phyloP scores from a whole-genome alignment of 2,888 invertebrate genomes.

The Papilio protenor region DNA sequence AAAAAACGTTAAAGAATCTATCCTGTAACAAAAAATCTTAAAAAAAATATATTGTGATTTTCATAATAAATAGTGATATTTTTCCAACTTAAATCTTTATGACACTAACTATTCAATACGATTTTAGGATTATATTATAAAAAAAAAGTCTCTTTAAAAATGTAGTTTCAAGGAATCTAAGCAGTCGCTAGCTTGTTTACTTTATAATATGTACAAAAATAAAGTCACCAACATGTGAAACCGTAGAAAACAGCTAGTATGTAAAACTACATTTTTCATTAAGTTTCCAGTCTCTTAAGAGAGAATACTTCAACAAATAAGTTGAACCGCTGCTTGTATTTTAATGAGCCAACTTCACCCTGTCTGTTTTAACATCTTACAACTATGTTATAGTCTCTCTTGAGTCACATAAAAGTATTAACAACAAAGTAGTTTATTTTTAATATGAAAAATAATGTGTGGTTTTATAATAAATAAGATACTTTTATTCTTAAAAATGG shows the following conservation, averaged over 20 bases:
- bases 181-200: too few relatives aligned
- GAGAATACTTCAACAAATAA: not conserved
- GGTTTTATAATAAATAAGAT: too few relatives aligned
- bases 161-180: too few relatives aligned
- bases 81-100: too few relatives aligned
- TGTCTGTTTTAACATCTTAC: slow-evolving; percentile 5
- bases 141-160: too few relatives aligned
- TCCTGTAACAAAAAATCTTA: too few relatives aligned
- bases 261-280: not conserved
- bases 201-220: not conserved
- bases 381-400: not conserved
- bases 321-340: slow-evolving; percentile 12
- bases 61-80: too few relatives aligned
- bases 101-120: too few relatives aligned
- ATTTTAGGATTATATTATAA: too few relatives aligned
- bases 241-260: not conserved
- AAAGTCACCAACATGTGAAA: not conserved
- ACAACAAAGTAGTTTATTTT: not conserved
- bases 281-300: not conserved
- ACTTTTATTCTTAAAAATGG: too few relatives aligned
- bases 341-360: slow-evolving; percentile 1
- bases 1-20: not conserved
- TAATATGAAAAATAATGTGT: not conserved
- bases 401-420: not conserved
- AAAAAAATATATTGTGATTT: too few relatives aligned